Evolutionary conservation across 2,797 vertebrate species (phyloP).

Genomic region (Anguilla pacifica): DNA sequence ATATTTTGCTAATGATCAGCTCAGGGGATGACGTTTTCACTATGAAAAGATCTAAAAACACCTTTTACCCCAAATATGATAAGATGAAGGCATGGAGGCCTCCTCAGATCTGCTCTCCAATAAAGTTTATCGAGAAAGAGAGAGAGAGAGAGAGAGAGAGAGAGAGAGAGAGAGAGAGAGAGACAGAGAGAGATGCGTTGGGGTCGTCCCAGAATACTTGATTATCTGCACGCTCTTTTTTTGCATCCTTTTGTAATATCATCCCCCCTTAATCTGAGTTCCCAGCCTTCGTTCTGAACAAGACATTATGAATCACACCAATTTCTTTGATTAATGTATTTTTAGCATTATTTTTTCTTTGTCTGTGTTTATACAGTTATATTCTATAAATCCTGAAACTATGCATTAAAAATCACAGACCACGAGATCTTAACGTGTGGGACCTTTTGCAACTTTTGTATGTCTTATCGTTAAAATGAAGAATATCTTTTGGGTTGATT

Average conservation of each 20-base stretch:
- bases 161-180: too few relatives aligned
- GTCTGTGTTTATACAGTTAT: neutral
- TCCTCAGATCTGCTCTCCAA: neutral
- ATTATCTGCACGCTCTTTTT: neutral
- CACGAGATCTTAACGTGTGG: too few relatives aligned
- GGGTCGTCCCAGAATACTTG: neutral
- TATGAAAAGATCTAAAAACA: neutral
- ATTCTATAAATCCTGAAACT: too few relatives aligned
- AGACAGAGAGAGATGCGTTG: too few relatives aligned
- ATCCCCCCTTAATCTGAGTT: neutral
- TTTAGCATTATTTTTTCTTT: neutral
- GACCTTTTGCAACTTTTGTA: too few relatives aligned
- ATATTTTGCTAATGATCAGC: neutral
- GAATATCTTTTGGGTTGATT: too few relatives aligned
- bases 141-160: conserved; percentile 1
- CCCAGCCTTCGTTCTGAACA: conserved; percentile 21
- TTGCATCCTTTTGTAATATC: neutral
- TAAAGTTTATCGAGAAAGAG: neutral
- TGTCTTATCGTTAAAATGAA: too few relatives aligned
- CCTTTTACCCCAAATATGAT: neutral
- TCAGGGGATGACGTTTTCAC: neutral
- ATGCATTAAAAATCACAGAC: too few relatives aligned
- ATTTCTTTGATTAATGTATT: neutral
- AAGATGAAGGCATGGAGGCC: neutral
- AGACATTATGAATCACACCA: too few relatives aligned